Percentiles rank a stretch among this genome's conserved stretches.
These are phyloP conservation scores for Bombyx mori DNA, from an alignment of 1,140 invertebrate species.

Conservation along the genomic window DNA sequence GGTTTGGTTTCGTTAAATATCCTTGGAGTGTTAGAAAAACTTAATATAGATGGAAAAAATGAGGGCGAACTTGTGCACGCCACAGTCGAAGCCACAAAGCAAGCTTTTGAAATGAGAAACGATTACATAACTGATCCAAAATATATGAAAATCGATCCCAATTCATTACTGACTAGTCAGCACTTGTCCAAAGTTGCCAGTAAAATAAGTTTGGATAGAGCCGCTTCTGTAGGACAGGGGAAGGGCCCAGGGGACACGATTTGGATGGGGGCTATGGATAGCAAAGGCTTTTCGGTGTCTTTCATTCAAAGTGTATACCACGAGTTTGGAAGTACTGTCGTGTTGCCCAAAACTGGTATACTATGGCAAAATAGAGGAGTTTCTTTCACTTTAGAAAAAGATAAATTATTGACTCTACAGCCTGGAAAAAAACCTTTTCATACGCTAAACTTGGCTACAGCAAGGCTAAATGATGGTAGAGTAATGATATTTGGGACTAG, in stretches of 20 bases:
- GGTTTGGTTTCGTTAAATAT: conserved; percentile 51
- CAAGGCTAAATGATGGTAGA: conserved; percentile 43
- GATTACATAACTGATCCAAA: conserved; percentile 50
- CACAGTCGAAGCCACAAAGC: conserved; percentile 56
- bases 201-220: conserved; percentile 32
- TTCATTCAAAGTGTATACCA: conserved; percentile 59
- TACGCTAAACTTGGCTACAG: conserved; percentile 54
- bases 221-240: conserved; percentile 21
- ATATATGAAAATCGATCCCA: conserved; percentile 42
- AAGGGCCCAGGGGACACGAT: conserved; percentile 51
- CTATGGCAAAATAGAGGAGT: conserved; percentile 57
- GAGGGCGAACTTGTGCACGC: conserved; percentile 57
- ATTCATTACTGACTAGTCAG: conserved; percentile 30
- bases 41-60: conserved; percentile 44
- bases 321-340: conserved; percentile 43
- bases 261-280: conserved; percentile 61
- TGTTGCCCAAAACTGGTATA: conserved; percentile 52
- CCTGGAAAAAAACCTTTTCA: conserved; percentile 59
- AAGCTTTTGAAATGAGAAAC: conserved; percentile 49
- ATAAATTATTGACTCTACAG: conserved; percentile 33
- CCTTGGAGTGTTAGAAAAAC: conserved; percentile 48
- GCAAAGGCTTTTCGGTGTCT: conserved; percentile 54
- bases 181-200: conserved; percentile 40
- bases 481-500: conserved; percentile 51
- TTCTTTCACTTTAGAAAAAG: conserved; percentile 36